Evolutionary conservation across 1,140 invertebrate genomes (phyloP).

Genomic region (Nomia melanderi): DNA sequence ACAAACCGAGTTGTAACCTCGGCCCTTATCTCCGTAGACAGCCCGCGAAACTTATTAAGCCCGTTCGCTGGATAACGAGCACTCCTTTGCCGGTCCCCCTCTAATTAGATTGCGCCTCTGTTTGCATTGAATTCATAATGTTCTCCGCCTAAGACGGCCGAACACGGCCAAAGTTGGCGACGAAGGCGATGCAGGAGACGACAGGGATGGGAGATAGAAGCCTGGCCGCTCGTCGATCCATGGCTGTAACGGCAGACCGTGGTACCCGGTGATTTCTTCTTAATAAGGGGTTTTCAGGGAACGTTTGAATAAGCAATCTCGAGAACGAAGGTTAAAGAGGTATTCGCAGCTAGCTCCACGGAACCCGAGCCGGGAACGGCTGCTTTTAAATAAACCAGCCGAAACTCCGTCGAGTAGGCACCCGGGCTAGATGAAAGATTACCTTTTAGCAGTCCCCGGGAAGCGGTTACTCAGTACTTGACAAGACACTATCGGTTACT

Average conservation of each 20-base stretch:
- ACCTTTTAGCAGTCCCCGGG: not conserved
- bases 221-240: not conserved
- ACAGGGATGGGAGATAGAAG: too few species aligned
- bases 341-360: not conserved
- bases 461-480: not conserved
- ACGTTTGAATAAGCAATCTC: conserved; percentile 17
- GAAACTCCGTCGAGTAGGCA: not conserved
- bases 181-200: not conserved
- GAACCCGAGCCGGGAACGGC: too few species aligned
- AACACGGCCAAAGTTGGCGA: not conserved
- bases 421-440: not conserved
- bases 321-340: not conserved
- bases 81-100: conserved; percentile 26
- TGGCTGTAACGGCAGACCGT: not conserved
- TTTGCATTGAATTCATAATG: conserved; percentile 44
- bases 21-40: conserved; percentile 10
- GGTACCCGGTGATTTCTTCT: not conserved
- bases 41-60: conserved; percentile 26
- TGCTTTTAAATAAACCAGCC: conserved; percentile 22
- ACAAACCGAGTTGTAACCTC: not conserved
- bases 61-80: conserved; percentile 34
- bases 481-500: not conserved
- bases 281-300: conserved; percentile 1
- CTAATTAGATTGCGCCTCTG: conserved; percentile 53
- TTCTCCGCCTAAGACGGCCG: not conserved